Evolutionary conservation across 1,140 invertebrate species (phyloP).

Genomic region (Samia ricini): DNA sequence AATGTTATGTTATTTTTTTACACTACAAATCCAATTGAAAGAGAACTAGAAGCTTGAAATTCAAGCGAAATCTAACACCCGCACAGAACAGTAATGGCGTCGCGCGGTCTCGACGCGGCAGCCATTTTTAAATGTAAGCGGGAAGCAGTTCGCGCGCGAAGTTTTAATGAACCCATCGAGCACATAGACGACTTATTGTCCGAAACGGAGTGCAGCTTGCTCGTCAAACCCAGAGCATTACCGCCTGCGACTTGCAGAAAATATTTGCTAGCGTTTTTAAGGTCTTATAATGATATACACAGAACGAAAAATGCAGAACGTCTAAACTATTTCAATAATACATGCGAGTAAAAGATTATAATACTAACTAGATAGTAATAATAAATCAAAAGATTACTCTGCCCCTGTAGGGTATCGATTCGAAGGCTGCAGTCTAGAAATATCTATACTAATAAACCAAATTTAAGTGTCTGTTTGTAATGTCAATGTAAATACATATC

Average conservation of each 20-base stretch:
- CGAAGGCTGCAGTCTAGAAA: too few species aligned
- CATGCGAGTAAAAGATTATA: too few species aligned
- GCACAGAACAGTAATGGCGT: neutral
- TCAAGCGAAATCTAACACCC: neutral
- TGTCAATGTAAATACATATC: too few species aligned
- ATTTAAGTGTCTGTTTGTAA: too few species aligned
- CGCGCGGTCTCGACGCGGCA: neutral
- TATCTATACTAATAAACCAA: too few species aligned
- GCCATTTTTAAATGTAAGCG: slow-evolving; percentile 7
- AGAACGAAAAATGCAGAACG: too few species aligned
- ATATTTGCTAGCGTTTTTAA: neutral
- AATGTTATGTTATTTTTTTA: too few species aligned
- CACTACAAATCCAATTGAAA: neutral
- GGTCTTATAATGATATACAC: too few species aligned
- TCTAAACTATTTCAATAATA: too few species aligned
- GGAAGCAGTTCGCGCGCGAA: neutral
- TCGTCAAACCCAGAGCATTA: neutral
- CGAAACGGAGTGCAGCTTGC: neutral
- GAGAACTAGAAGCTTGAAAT: neutral
- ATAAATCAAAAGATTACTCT: too few species aligned
- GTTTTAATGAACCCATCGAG: neutral
- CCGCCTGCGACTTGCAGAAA: neutral
- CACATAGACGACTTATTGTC: neutral
- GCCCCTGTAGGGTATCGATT: too few species aligned
- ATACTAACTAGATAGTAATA: too few species aligned